Evolutionary conservation across 2,888 invertebrate species (phyloP).

Genomic region (Rhamnusium bicolor): DNA sequence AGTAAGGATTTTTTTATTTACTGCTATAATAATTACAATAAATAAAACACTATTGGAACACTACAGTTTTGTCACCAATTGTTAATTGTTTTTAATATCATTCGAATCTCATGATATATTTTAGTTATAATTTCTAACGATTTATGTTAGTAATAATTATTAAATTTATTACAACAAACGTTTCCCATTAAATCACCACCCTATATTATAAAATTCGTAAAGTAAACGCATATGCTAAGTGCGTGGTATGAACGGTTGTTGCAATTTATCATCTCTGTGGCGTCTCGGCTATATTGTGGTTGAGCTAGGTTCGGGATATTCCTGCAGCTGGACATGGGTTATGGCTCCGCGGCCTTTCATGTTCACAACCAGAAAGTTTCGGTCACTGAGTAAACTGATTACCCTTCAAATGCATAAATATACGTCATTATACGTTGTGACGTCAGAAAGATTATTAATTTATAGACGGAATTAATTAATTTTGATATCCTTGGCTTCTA

Average conservation of each 20-base stretch:
- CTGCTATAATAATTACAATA: too few species aligned
- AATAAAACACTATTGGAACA: too few species aligned
- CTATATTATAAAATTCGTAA: not conserved
- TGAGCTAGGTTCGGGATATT: slow-evolving; percentile 7
- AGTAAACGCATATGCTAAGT: not conserved
- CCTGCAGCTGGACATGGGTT: not conserved
- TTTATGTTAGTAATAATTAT: too few species aligned
- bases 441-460: not conserved
- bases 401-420: not conserved
- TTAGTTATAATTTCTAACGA: too few species aligned
- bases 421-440: not conserved
- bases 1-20: too few species aligned
- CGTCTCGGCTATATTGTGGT: slow-evolving; percentile 8
- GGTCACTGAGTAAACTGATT: not conserved
- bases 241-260: not conserved
- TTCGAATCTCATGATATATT: too few species aligned
- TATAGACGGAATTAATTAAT: not conserved
- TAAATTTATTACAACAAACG: too few species aligned
- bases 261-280: slow-evolving; percentile 14
- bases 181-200: too few species aligned
- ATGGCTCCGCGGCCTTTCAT: slow-evolving; percentile 2
- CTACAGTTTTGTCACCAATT: too few species aligned
- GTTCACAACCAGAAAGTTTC: slow-evolving; percentile 11
- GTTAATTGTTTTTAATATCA: too few species aligned
- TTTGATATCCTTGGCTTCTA: not conserved